Evolutionary conservation across 2,888 invertebrate genomes (phyloP).

Genomic region (Halocaridina rubra): DNA sequence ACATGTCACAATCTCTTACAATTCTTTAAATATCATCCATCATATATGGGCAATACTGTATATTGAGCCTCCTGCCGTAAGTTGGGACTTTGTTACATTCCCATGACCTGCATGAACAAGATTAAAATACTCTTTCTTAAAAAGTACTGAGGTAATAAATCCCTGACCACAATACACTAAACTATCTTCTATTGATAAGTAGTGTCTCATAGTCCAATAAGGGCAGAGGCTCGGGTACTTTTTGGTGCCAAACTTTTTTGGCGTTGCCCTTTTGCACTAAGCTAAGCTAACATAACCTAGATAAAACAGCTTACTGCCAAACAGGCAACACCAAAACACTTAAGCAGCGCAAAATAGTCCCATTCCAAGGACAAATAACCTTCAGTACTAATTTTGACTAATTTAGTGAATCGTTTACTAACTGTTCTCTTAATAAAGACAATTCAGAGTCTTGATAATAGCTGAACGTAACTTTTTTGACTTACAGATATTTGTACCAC

Average conservation of each 20-base stretch:
- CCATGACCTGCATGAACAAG: not conserved
- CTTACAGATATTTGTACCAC: not conserved
- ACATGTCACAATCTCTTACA: not conserved
- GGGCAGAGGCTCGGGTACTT: too few species aligned
- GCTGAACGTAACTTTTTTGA: not conserved
- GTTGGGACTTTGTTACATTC: not conserved
- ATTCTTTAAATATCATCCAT: not conserved
- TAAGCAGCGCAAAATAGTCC: not conserved
- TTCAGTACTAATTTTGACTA: not conserved
- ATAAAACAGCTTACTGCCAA: too few species aligned
- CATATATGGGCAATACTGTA: not conserved
- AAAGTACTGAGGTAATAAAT: not conserved
- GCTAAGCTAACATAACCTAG: too few species aligned
- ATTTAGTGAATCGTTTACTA: not conserved
- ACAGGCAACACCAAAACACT: too few species aligned
- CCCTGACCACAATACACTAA: not conserved
- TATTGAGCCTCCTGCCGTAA: not conserved
- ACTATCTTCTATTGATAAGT: not conserved
- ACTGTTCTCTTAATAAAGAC: not conserved
- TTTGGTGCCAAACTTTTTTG: too few species aligned
- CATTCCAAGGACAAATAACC: not conserved
- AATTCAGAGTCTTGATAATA: not conserved
- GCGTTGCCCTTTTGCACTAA: too few species aligned
- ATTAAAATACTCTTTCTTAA: not conserved
- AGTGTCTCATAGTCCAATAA: too few species aligned